Evolutionary conservation across 2,888 invertebrate genomes (phyloP).

Genomic region (Cantharis flavilabris): DNA sequence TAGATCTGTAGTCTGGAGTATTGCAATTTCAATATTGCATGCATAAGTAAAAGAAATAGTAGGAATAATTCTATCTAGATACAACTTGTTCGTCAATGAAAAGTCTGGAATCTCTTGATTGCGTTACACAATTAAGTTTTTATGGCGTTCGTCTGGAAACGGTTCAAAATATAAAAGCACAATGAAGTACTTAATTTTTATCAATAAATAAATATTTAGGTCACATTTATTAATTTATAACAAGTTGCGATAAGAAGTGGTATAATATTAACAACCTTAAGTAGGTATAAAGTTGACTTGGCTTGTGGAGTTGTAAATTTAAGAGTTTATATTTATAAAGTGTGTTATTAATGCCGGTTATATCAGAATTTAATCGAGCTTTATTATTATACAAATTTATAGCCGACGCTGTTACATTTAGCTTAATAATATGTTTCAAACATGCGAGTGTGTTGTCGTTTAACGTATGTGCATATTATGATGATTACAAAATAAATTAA

Average conservation of each 20-base stretch:
- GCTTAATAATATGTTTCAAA: constrained; percentile 41
- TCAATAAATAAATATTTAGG: constrained; percentile 27
- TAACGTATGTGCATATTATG: constrained; percentile 48
- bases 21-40: not conserved
- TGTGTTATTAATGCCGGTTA: constrained; percentile 40
- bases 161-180: not conserved
- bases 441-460: constrained; percentile 43
- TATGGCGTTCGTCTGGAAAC: not conserved
- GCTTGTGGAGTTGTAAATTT: constrained; percentile 29
- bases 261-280: constrained; percentile 20
- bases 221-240: constrained; percentile 27
- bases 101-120: not conserved
- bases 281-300: constrained; percentile 22
- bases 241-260: constrained; percentile 25
- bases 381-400: constrained; percentile 41
- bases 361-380: constrained; percentile 40
- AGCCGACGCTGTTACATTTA: constrained; percentile 34
- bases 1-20: not conserved
- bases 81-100: not conserved
- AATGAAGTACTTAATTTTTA: constrained; percentile 8
- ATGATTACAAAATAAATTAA: constrained; percentile 49
- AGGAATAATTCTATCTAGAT: not conserved
- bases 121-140: not conserved
- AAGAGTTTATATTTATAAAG: constrained; percentile 39
- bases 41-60: not conserved